Conservation (phyloP, 2,888 invertebrate species). For the Caenorhabditis sp. region DNA sequence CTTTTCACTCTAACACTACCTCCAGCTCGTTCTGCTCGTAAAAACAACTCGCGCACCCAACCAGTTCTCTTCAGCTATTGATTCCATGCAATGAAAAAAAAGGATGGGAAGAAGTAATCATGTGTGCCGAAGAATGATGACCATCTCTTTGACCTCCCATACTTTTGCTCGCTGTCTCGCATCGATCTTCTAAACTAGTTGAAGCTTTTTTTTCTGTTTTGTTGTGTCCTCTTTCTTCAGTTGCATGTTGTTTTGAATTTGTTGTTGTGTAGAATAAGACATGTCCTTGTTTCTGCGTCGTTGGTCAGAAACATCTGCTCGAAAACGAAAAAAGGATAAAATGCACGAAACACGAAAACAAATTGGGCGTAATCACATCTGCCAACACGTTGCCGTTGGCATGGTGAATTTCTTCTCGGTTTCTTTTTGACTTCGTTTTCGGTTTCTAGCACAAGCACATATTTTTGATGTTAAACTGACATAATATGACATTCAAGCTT, state of each 20-base stretch:
- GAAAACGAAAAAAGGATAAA: constrained; percentile 11
- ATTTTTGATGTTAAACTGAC: too few species aligned
- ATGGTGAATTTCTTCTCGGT: constrained; percentile 19
- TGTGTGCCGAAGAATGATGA: constrained; percentile 34
- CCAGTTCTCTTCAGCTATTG: constrained; percentile 11
- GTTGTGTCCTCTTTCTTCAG: constrained; percentile 1
- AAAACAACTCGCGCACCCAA: constrained; percentile 41
- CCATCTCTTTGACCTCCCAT: constrained; percentile 37
- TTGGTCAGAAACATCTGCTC: constrained; percentile 42
- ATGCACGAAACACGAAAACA: constrained; percentile 20
- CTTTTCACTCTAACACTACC: constrained; percentile 10
- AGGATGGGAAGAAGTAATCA: constrained; percentile 36
- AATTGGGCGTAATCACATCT: constrained; percentile 46
- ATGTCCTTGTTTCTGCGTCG: constrained; percentile 14
- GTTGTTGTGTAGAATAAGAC: constrained; percentile 12
- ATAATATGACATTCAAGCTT: too few species aligned
- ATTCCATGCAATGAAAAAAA: constrained; percentile 11
- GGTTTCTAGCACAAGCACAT: not conserved
- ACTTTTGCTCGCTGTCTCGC: constrained; percentile 39
- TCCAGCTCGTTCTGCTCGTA: constrained; percentile 4
- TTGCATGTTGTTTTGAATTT: constrained; percentile 3
- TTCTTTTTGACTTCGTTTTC: not conserved
- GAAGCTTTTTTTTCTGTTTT: constrained; percentile 13
- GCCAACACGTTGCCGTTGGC: constrained; percentile 17
- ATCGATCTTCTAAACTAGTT: constrained; percentile 46